Percentiles rank a stretch among this genome's conserved stretches.
Evolutionary conservation across 2,113 vertebrate genomes (phyloP).

Genomic region (Melanocharis versteri): DNA sequence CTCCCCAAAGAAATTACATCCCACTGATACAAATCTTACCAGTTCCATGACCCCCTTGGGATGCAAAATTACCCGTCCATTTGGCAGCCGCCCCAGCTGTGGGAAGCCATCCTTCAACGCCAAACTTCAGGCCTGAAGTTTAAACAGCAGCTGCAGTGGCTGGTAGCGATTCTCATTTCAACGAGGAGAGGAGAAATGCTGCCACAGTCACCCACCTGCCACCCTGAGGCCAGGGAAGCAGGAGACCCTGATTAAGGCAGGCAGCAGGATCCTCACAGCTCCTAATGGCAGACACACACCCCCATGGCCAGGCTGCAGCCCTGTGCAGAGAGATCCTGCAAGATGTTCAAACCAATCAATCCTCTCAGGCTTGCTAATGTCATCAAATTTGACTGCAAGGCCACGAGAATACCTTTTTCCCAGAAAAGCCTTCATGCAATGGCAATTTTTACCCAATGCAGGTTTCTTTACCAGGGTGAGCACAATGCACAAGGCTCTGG

Average conservation of each 20-base stretch:
- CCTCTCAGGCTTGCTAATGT: background rate
- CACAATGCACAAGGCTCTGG: background rate
- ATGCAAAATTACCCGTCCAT: background rate
- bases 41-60: background rate
- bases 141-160: background rate
- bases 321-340: accelerated
- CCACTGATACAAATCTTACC: background rate
- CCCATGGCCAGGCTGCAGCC: background rate
- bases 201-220: background rate
- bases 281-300: background rate
- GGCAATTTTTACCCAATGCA: background rate
- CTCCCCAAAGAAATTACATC: background rate
- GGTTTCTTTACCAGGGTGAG: background rate
- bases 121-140: background rate
- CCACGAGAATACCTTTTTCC: background rate
- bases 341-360: background rate
- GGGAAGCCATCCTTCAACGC: background rate
- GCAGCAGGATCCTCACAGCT: background rate
- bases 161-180: background rate
- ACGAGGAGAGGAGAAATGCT: background rate
- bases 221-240: background rate
- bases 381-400: background rate
- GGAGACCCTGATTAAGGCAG: background rate
- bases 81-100: background rate
- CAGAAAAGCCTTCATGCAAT: background rate